Evolutionary conservation across 2,888 invertebrate genomes (phyloP).

Genomic region (Asteroscopus sphinx): DNA sequence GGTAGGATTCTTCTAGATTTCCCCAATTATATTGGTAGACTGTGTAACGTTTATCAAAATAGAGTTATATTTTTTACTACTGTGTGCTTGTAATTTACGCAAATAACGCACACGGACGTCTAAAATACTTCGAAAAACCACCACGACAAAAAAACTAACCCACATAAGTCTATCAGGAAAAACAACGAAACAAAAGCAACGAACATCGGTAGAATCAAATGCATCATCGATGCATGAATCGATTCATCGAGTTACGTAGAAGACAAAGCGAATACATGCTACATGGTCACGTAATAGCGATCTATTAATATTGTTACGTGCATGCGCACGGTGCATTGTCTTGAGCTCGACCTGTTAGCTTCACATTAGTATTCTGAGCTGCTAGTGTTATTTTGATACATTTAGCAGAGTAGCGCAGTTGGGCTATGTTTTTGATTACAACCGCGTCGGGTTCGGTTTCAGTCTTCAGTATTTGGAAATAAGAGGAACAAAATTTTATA

Average conservation of each 20-base stretch:
- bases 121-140: conserved; percentile 10
- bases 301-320: conserved; percentile 66
- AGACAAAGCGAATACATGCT: conserved; percentile 60
- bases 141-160: conserved; percentile 45
- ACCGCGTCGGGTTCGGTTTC: neutral
- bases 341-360: conserved; percentile 40
- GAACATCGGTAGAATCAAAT: conserved; percentile 35
- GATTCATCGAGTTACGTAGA: conserved; percentile 51
- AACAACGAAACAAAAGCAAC: conserved; percentile 54
- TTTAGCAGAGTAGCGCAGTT: conserved; percentile 6
- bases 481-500: no score
- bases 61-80: no score
- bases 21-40: no score
- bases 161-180: conserved; percentile 60
- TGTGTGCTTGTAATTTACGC: no score
- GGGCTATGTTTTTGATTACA: conserved; percentile 11
- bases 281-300: conserved; percentile 65
- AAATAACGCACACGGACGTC: conserved; percentile 6
- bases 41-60: no score
- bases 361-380: conserved; percentile 38
- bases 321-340: conserved; percentile 62
- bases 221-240: conserved; percentile 42
- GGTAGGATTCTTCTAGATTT: no score
- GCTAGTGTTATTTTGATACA: conserved; percentile 38
- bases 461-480: no score